Evolutionary conservation across 2,113 vertebrate genomes (phyloP), one percentile per base, ranked within the genome.

Genomic region (Anoura caudifer): DNA sequence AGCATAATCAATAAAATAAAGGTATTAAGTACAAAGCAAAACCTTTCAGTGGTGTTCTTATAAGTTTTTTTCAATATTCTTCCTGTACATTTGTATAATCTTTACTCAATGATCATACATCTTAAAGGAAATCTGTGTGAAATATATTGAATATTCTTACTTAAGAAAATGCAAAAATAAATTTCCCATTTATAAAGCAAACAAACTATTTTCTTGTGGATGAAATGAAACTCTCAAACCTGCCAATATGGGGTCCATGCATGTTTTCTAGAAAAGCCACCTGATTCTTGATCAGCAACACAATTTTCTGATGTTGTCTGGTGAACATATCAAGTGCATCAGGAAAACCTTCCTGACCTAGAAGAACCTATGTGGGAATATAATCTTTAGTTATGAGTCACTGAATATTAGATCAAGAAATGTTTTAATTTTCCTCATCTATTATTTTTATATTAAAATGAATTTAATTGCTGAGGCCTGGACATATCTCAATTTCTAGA

Each of bases 351-450:
- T 86, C 69, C 38, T 85, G 24, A 81, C 22, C 28, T 89, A 17
- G 50, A 81, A 89, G 81, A 90, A 38, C 38, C 73, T 59, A 16
- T 76, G 45, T 89, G 67, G 36, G 7, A 86, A 89, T 61, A n/a
- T 24, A 69, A 80, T 81, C 65, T 54, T 89, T 69, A 94, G 31
- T 79, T 52, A 75, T 75, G 59, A 81, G 26, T 8, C 16, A 41
- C 3, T 85, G 28, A 45, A 80, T 79, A 80, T 75, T 59, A 33
- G 45, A 84, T 69, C 47, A 85, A 75, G 31, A 84, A 84, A 79
- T 92, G 89, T 69, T 91, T 90, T 84, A 79, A 95, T 87, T 82
- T 87, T 83, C 33, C 22, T 91, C 16, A 59, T 38, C 50, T 45
- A 24, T 87, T 36, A 9, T 61, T 91, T 91, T 76, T 70, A 54